These are phyloP conservation scores for Salmo trutta DNA, from an alignment of 2,797 vertebrate species.

Conservation along the genomic window DNA sequence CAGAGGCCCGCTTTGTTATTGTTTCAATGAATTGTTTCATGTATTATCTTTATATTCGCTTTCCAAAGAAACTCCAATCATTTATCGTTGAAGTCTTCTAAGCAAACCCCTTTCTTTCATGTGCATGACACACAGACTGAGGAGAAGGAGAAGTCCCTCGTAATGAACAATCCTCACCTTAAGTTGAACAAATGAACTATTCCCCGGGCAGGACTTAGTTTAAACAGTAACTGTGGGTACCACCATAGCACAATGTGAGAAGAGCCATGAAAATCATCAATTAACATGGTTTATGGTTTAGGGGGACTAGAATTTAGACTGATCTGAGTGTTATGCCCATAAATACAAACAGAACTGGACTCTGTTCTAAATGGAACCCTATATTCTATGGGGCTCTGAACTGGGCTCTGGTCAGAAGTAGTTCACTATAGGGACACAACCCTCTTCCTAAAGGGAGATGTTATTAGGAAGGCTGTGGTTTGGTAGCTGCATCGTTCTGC, in stretches of 20 bases:
- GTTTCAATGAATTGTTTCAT: background rate
- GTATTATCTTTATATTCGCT: background rate
- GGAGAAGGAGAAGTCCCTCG: slow-evolving; percentile 49
- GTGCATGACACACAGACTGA: slow-evolving; percentile 49
- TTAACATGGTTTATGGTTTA: slow-evolving; percentile 79
- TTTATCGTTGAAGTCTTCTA: slow-evolving; percentile 57
- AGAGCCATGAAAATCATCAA: slow-evolving; percentile 72
- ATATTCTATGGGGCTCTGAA: background rate
- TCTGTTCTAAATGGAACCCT: background rate
- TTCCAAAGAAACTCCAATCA: slow-evolving; percentile 34
- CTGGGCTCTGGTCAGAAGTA: background rate
- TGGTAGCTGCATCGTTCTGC: slow-evolving; percentile 52
- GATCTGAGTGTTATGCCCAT: slow-evolving; percentile 58
- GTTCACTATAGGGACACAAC: background rate
- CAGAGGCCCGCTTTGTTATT: too few relatives aligned
- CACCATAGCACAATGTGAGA: slow-evolving; percentile 60
- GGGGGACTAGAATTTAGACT: slow-evolving; percentile 41
- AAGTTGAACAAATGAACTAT: slow-evolving; percentile 73
- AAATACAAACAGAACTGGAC: slow-evolving; percentile 65
- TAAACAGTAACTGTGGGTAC: slow-evolving; percentile 71
- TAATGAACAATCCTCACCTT: slow-evolving; percentile 49
- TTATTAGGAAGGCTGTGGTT: slow-evolving; percentile 55
- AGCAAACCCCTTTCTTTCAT: slow-evolving; percentile 38
- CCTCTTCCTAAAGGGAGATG: slow-evolving; percentile 68
- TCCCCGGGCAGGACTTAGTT: slow-evolving; percentile 66